These are phyloP conservation scores for Phyllotreta cruciferae DNA, from an alignment of 2,888 invertebrate genomes.

Conservation along the genomic window DNA sequence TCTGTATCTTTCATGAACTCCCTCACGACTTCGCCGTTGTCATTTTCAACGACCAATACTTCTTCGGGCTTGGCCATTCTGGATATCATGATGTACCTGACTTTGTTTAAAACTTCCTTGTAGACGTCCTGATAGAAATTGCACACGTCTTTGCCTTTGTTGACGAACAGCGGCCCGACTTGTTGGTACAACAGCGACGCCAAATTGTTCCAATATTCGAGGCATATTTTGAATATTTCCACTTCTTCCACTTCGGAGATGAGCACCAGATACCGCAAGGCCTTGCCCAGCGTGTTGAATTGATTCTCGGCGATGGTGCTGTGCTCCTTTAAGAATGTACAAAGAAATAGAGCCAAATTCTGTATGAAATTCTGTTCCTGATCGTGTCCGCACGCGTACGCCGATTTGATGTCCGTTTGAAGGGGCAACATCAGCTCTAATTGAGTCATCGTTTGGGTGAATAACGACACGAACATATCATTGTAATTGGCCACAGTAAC, in stretches of 20 bases:
- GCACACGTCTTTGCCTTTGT: slow-evolving; percentile 38
- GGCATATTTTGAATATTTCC: slow-evolving; percentile 99
- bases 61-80: slow-evolving; percentile 99
- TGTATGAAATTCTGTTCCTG: slow-evolving; percentile 99
- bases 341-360: slow-evolving; percentile 95
- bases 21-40: slow-evolving; percentile 98
- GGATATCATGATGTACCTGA: slow-evolving; percentile 97
- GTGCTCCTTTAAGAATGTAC: slow-evolving; percentile 96
- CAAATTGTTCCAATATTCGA: slow-evolving; percentile 98
- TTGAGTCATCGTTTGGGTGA: slow-evolving; percentile 91
- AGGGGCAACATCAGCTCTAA: slow-evolving; percentile 91
- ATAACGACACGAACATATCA: slow-evolving; percentile 88
- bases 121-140: slow-evolving; percentile 64
- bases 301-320: slow-evolving; percentile 85
- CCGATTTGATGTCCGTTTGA: slow-evolving; percentile 90
- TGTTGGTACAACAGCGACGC: slow-evolving; percentile 88
- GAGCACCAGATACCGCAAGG: slow-evolving; percentile 84
- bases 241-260: slow-evolving; percentile 99
- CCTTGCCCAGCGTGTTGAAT: slow-evolving; percentile 77
- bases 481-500: slow-evolving; percentile 91
- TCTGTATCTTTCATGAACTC: slow-evolving; percentile 99
- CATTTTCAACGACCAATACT: slow-evolving; percentile 99
- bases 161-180: slow-evolving; percentile 52
- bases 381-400: slow-evolving; percentile 92
- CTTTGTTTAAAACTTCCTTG: slow-evolving; percentile 81